Base-by-base conservation (phyloP, 2,113 vertebrate genomes). In the Grantiella picta region DNA sequence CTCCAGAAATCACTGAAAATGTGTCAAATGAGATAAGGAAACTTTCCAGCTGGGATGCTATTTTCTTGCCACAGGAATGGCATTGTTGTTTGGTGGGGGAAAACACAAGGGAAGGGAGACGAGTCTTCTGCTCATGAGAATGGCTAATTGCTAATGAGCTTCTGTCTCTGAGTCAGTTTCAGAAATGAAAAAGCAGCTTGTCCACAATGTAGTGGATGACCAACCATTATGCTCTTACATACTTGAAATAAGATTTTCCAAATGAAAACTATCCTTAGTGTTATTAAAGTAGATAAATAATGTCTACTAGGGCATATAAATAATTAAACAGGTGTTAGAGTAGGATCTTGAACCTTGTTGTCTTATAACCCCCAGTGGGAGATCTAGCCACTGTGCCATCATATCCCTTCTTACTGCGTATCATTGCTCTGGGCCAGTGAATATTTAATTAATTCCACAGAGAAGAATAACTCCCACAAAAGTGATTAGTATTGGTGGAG, bases 21-120 rank as follows among this genome's bases (percentile, higher is more conserved):
- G 10, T 65, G 42, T 25, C 33, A 63, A n/a, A 29, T 12, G 10
- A 50, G 25, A 12, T 0, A 1, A 66, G 29, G 44, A 23, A 80
- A 50, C 17, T 4, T 0, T 1, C 12, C 31, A 36, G 19, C 4
- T 52, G 24, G 21, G 35, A 70, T 54, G 7, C 7, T 44, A 16
- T 5, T 1, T n/a, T 53, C 56, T 70, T 90, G 36, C 11, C 7
- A 3, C 4, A 7, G 23, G 7, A 59, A 24, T 27, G 7, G 6
- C 21, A 79, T 42, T 59, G 20, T 24, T 84, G 2, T 70, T 35
- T 50, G n/a, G n/a, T 45, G 33, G 29, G 7, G 59, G 7, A 57
- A 86, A 75, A 45, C 29, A 4, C 17, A n/a, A 79, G 33, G 9
- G 24, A 72, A 76, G 17, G 29, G 27, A 70, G 3, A 56, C 21